phyloP scores from a whole-genome alignment of 1,140 invertebrate species.

The Chrysomallon squamiferum region DNA sequence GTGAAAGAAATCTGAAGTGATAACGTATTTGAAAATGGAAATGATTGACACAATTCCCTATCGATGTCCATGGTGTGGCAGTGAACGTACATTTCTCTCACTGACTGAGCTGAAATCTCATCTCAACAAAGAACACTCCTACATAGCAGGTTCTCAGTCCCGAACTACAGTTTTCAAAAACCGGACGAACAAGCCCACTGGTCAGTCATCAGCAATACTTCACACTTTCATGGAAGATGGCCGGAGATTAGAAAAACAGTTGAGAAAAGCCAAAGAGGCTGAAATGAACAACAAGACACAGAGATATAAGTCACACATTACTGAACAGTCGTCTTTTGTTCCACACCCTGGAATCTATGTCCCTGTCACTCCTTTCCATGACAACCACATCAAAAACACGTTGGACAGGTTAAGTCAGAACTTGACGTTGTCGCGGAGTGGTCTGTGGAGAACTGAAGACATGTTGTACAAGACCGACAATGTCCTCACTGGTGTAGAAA shows the following conservation, averaged over 20 bases:
- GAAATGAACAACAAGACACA: conserved; percentile 37
- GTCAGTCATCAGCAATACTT: conserved; percentile 32
- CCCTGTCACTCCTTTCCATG: not conserved
- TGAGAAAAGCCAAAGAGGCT: conserved; percentile 35
- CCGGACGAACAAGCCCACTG: not conserved
- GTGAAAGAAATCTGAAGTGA: too few species aligned
- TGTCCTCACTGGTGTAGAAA: conserved; percentile 35
- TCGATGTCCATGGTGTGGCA: conserved; percentile 53
- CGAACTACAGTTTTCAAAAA: conserved; percentile 10
- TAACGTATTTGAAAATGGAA: too few species aligned
- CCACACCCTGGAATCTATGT: too few species aligned
- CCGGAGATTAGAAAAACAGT: conserved; percentile 33
- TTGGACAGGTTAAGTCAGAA: conserved; percentile 33
- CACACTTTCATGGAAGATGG: conserved; percentile 38
- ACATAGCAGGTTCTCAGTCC: conserved; percentile 14
- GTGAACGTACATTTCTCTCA: conserved; percentile 34
- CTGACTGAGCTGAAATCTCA: conserved; percentile 42
- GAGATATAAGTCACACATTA: conserved; percentile 3
- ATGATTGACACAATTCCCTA: conserved; percentile 34
- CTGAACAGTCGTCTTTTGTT: too few species aligned
- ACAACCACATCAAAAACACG: conserved; percentile 19
- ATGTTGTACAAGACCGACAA: conserved; percentile 40
- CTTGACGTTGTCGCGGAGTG: conserved; percentile 26
- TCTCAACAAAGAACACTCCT: conserved; percentile 46
- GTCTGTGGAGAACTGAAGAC: conserved; percentile 33